Base-by-base conservation (phyloP, 1,140 invertebrate genomes). In the Polyergus mexicanus region DNA sequence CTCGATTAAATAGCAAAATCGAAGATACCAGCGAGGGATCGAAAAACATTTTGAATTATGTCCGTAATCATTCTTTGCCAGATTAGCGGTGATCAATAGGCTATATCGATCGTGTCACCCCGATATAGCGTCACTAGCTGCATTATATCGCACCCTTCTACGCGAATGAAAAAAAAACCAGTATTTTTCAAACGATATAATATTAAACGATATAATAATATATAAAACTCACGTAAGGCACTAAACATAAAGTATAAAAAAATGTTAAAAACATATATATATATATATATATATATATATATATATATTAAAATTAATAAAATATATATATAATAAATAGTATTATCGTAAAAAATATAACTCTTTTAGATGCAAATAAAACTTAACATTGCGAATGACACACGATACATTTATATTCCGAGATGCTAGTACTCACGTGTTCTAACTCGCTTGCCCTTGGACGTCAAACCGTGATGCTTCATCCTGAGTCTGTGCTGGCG, bases 381-480 rank as follows among this genome's bases (percentile, higher is more conserved):
- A 85, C 13, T 78, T 3, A 69, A 68, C 10, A 62, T 11, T 3
- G 13, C 44, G 16, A 19, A 19, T 38, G 1, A 76, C 5, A 63
- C 0, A 3, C 3, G 10, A 28, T n/a, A n/a, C n/a, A n/a, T 51
- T 51, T 51, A 19, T 1, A 66, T 78, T 25, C n/a, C 4, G 44
- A 7, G 3, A 38, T 69, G 22, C 11, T 10, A 19, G 5, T 28
- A 94, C 94, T 94, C 60, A 95, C 94, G 93, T 83, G 90, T 86
- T 91, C 93, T 90, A 16, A 91, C 77, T 38, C 92, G 93, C 85
- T 94, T 95, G 65, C 93, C 94, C 65, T 94, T 94, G 51, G 91
- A 91, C 35, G 88, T 77, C 19, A 92, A 76, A 60, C 92, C 92
- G 44, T 94, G 94, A 81, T 95, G 94, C 71, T 95, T 95, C 90